Conservation (phyloP, 53 echinoderm and acorn worm species). For the Holothuria scabra region DNA sequence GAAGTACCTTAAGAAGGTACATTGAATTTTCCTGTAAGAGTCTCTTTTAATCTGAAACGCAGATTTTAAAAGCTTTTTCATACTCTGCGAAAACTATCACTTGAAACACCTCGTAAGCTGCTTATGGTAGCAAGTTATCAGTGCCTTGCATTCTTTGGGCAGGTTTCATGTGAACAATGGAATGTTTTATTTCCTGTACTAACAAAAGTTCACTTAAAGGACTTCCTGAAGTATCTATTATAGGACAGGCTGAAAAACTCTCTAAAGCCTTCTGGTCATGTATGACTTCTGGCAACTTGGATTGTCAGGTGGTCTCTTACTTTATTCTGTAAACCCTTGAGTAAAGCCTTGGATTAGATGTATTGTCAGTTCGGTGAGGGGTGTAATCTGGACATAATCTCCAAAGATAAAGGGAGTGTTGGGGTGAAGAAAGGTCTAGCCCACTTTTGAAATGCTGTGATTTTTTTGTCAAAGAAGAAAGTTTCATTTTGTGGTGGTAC, state of each 20-base stretch:
- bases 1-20: too few species aligned
- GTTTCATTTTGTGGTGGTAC: too few species aligned
- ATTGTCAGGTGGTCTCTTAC: conserved; percentile 13
- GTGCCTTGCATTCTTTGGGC: conserved; percentile 9
- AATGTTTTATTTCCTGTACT: too few species aligned
- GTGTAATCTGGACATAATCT: conserved; percentile 12
- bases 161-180: too few species aligned
- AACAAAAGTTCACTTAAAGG: too few species aligned
- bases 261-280: not conserved
- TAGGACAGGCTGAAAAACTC: not conserved
- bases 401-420: too few species aligned
- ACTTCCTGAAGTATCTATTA: too few species aligned
- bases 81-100: conserved; percentile 36
- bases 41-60: too few species aligned
- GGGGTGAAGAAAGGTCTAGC: too few species aligned
- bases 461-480: too few species aligned
- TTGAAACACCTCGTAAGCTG: not conserved
- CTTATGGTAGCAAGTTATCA: not conserved
- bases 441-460: too few species aligned
- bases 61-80: not conserved
- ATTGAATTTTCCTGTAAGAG: too few species aligned
- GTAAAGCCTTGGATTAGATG: conserved; percentile 6
- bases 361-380: conserved; percentile 6
- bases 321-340: not conserved
- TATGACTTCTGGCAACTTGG: conserved; percentile 3